phyloP scores from a whole-genome alignment of 1,140 invertebrate species.

The Solenopsis fugax region DNA sequence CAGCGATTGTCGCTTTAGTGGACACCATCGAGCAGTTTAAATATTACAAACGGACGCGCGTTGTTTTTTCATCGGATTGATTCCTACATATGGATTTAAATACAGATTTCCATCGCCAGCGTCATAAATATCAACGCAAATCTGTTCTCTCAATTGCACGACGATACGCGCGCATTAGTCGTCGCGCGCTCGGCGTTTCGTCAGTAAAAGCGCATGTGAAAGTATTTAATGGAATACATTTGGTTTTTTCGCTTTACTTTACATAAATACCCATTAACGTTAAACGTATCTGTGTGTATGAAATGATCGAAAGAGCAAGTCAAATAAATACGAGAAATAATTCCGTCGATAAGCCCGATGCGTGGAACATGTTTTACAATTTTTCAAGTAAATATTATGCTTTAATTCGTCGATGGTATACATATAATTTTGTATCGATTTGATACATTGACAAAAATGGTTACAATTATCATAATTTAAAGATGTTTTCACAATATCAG shows the following conservation, averaged over 20 bases:
- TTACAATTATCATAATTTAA: no score
- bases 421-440: background rate
- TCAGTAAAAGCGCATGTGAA: background rate
- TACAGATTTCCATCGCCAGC: slow-evolving; percentile 22
- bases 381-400: background rate
- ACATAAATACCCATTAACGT: slow-evolving; percentile 23
- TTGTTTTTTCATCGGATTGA: slow-evolving; percentile 46
- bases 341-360: background rate
- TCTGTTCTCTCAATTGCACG: slow-evolving; percentile 24
- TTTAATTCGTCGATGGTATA: background rate
- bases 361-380: background rate
- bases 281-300: background rate
- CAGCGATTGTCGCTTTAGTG: slow-evolving; percentile 31
- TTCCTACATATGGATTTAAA: slow-evolving; percentile 45
- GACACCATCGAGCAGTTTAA: slow-evolving; percentile 24
- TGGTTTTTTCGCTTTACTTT: background rate
- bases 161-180: slow-evolving; percentile 9
- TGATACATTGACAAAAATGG: no score
- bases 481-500: no score
- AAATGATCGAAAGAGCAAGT: background rate
- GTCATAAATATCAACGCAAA: slow-evolving; percentile 34
- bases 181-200: background rate
- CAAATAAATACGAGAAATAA: slow-evolving; percentile 26
- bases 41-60: slow-evolving; percentile 28
- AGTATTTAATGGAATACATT: slow-evolving; percentile 41